Base-by-base conservation (phyloP, 2,888 invertebrate species). In the Chorisops tibialis region DNA sequence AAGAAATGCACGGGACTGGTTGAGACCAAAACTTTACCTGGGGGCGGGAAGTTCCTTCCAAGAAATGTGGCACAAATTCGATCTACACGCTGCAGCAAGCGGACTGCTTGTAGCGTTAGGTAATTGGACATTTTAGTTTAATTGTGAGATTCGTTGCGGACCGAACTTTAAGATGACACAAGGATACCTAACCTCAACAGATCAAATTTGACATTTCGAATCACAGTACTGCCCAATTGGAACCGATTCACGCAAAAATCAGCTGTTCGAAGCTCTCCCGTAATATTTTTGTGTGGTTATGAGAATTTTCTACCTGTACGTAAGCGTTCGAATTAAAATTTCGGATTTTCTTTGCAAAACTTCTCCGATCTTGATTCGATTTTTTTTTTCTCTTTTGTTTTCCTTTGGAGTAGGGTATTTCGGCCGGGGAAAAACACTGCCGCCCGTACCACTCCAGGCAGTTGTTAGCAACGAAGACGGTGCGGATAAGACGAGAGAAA, bases 231-330 rank as follows among this genome's bases (percentile, higher is more conserved):
- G 35, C 56, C 56, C 6, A 43, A 48, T 2, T 39, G 14, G 4
- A 22, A 48, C 9, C 6, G 7, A 37, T 24, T 0, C n/a, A 5
- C 35, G 14, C 9, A 21, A 14, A 47, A 38, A 48, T 59, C 59
- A 59, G 59, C 59, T 59, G 59, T 48, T 59, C 59, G 56, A 56
- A 56, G 30, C 41, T 45, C 30, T 7, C 30, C 30, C 9, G 9
- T 2, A 30, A 30, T 30, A 30, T 30, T 30, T 24, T 30, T 30
- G 30, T 30, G 30, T 30, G 30, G 30, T 30, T 30, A 30, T 30
- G 30, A 30, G 9, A 30, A 30, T 30, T 30, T 30, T 30, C 30
- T 30, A 30, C 30, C 30, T 30, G 30, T 30, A 9, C n/a, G 5
- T 43, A 43, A 24, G 41, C 22, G 39, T 18, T 6, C 22, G 19